A percentile compares a stretch with the other conserved stretches of the same genome.
Evolutionary conservation across 2,888 invertebrate species (phyloP).

Genomic region (Nemapogon koenigi): DNA sequence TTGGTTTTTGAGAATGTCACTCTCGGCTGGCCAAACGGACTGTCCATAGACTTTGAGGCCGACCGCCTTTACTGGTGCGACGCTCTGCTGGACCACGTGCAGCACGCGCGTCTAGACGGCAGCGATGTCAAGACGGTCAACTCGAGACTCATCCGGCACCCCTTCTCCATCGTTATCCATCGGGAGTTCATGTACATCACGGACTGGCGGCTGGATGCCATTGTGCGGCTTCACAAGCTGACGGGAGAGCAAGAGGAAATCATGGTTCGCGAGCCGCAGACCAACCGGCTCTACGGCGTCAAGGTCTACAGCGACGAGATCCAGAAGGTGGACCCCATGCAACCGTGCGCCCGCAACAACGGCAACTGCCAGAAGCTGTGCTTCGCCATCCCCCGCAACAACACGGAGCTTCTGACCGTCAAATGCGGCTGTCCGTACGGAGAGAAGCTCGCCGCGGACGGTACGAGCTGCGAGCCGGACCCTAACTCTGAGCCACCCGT

Average conservation of each 20-base stretch:
- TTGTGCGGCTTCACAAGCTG: conserved; percentile 86
- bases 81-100: conserved; percentile 93
- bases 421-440: conserved; percentile 95
- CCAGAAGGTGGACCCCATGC: conserved; percentile 72
- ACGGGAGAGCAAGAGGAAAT: conserved; percentile 88
- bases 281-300: conserved; percentile 89
- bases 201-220: conserved; percentile 96
- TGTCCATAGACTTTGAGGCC: conserved; percentile 88
- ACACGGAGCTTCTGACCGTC: conserved; percentile 59
- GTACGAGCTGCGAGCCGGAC: conserved; percentile 76
- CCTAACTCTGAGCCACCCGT: conserved; percentile 87
- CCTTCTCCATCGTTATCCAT: conserved; percentile 91
- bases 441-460: conserved; percentile 77
- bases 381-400: conserved; percentile 82
- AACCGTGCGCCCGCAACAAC: conserved; percentile 85
- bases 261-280: conserved; percentile 87
- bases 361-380: conserved; percentile 96
- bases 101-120: conserved; percentile 91
- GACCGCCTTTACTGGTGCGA: conserved; percentile 98
- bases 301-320: conserved; percentile 83
- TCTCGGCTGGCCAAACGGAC: conserved; percentile 96
- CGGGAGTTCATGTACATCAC: conserved; percentile 95
- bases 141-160: conserved; percentile 85
- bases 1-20: conserved; percentile 89
- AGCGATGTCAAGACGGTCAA: conserved; percentile 89